Conservation (phyloP, 2,888 invertebrate genomes). For the Dione vanillae region DNA sequence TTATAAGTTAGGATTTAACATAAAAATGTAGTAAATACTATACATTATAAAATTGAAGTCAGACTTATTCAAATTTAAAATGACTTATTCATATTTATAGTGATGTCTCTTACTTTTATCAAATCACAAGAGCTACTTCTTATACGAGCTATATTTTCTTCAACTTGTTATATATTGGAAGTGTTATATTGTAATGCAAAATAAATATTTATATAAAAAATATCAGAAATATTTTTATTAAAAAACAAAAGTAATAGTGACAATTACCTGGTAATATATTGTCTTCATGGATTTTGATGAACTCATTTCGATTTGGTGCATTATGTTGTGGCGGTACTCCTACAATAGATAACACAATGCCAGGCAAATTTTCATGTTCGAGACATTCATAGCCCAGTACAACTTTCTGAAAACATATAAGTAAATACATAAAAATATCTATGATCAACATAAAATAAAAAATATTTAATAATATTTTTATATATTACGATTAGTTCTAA, state of each 20-base stretch:
- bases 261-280: conserved; percentile 66
- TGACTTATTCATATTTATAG: too few relatives aligned
- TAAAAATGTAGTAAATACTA: too few relatives aligned
- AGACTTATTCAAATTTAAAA: too few relatives aligned
- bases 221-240: background rate
- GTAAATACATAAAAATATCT: background rate
- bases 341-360: conserved; percentile 60
- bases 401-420: conserved; percentile 57
- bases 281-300: conserved; percentile 53
- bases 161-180: too few relatives aligned
- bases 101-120: too few relatives aligned
- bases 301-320: conserved; percentile 63
- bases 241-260: background rate
- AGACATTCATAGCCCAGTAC: conserved; percentile 70
- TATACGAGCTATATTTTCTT: too few relatives aligned
- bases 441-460: too few relatives aligned
- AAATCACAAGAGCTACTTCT: too few relatives aligned
- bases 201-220: background rate
- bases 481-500: too few relatives aligned
- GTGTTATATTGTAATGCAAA: background rate
- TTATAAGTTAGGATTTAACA: too few relatives aligned
- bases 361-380: conserved; percentile 56
- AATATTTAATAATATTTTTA: too few relatives aligned
- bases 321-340: conserved; percentile 75
- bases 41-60: too few relatives aligned